Base-by-base conservation (phyloP, 2,113 vertebrate species). In the Ahaetulla prasina region DNA sequence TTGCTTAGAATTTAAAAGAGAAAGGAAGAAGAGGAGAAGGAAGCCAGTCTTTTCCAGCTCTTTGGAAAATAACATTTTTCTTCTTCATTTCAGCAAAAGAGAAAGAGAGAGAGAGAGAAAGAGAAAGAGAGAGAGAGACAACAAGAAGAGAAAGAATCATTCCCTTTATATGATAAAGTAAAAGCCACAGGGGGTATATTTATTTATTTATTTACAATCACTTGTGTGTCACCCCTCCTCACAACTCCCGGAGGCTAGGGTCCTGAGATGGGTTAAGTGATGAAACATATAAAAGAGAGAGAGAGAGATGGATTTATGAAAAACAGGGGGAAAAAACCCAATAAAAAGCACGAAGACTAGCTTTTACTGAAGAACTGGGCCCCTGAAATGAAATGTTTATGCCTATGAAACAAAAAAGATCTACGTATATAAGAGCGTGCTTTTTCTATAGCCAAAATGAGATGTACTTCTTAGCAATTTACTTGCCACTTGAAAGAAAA, bases 401-500 rank as follows among this genome's bases (percentile, higher is more conserved):
- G 90, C 85, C 20, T 45, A 84, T 84, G 91, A 88, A 90, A n/a
- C 63, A 94, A 89, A 88, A 93, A 95, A 45, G 68, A 93, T 94
- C 97, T 95, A 94, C 92, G 91, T 94, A 91, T 96, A 93, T 90
- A 96, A 95, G 87, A 96, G 85, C 45, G 92, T 57, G 93, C 93
- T 95, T 80, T 96, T 96, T 96, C 93, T 93, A 92, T 95, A 95
- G 95, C 95, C 92, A 95, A 94, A 95, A 93, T 94, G 92, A 96
- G 94, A 95, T 95, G 93, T 92, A 90, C 88, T 95, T 93, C 95
- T 96, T 92, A 92, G 88, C 93, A 94, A 96, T 96, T 96, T 96
- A 93, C 92, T 96, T 92, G 35, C 35, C 95, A 95, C 95, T 97
- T 96, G 94, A 97, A 97, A 96, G 94, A 87, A 94, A 95, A 94